phyloP scores from a whole-genome alignment of 30 jellyfish, hydroid and myxozoan genomes.

The Hydra vulgaris region DNA sequence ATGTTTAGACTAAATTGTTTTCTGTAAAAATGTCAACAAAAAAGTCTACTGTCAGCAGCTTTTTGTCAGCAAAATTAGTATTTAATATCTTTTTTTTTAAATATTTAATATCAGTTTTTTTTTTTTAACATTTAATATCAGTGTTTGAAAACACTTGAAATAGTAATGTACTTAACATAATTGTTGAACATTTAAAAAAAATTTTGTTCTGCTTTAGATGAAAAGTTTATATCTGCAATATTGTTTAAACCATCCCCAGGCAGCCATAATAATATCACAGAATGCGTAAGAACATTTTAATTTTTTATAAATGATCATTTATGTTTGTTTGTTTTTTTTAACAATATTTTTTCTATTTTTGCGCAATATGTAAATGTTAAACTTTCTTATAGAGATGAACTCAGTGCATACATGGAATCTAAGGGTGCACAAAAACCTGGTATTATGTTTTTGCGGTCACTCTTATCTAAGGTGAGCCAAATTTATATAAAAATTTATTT shows the following conservation, averaged over 20 bases:
- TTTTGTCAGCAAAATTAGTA: no score
- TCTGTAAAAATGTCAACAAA: no score
- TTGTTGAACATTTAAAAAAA: no score
- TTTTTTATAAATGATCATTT: background rate
- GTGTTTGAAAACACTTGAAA: no score
- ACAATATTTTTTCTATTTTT: background rate
- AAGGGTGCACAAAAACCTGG: constrained; percentile 96
- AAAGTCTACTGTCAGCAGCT: no score
- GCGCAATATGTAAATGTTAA: background rate
- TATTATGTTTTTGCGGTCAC: constrained; percentile 51
- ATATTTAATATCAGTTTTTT: no score
- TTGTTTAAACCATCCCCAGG: constrained; percentile 87
- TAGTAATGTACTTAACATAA: no score
- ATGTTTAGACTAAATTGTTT: no score
- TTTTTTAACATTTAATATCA: no score
- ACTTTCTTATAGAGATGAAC: constrained; percentile 48
- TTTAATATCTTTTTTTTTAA: no score
- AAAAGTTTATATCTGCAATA: constrained; percentile 52
- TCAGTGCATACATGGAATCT: constrained; percentile 72
- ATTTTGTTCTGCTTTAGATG: constrained; percentile 32
- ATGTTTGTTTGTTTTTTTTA: background rate
- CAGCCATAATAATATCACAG: constrained; percentile 58
- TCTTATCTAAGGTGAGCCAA: constrained; percentile 68
- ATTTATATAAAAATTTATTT: background rate
- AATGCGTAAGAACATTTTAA: constrained; percentile 28